Evolutionary conservation across 1,140 invertebrate species (phyloP).

Genomic region (Penaeus chinensis): DNA sequence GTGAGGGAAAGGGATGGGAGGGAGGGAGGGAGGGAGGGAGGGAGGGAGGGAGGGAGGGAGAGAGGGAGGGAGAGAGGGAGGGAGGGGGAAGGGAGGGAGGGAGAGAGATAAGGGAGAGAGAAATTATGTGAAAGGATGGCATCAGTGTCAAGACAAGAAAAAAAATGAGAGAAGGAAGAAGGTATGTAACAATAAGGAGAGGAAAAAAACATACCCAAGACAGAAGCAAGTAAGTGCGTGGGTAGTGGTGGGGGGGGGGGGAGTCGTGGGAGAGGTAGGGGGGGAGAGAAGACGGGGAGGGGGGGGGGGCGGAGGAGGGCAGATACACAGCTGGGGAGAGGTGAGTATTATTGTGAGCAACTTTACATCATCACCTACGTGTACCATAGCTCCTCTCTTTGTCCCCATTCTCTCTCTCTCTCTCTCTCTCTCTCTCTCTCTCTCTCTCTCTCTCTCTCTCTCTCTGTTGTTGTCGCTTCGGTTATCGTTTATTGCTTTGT

Average conservation of each 20-base stretch:
- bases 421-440: background rate
- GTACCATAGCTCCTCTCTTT: constrained; percentile 14
- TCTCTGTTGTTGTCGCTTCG: background rate
- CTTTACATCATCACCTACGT: too few species aligned
- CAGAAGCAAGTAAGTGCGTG: background rate
- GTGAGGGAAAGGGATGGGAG: background rate
- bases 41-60: background rate
- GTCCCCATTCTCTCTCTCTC: constrained; percentile 30
- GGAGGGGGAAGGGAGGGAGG: background rate
- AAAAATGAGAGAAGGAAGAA: too few species aligned
- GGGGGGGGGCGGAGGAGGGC: too few species aligned
- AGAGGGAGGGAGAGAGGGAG: background rate
- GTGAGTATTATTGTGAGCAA: too few species aligned
- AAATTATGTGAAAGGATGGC: too few species aligned
- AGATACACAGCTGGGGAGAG: background rate
- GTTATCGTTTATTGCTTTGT: too few species aligned
- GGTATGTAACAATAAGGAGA: background rate
- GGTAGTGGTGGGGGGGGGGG: too few species aligned
- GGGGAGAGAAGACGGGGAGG: constrained; percentile 5
- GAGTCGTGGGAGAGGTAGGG: background rate
- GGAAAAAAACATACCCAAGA: background rate
- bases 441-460: background rate
- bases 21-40: background rate
- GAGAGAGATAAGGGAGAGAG: background rate
- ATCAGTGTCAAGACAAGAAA: too few species aligned